Conservation (phyloP, 2,797 vertebrate species). For the Zalophus californianus region DNA sequence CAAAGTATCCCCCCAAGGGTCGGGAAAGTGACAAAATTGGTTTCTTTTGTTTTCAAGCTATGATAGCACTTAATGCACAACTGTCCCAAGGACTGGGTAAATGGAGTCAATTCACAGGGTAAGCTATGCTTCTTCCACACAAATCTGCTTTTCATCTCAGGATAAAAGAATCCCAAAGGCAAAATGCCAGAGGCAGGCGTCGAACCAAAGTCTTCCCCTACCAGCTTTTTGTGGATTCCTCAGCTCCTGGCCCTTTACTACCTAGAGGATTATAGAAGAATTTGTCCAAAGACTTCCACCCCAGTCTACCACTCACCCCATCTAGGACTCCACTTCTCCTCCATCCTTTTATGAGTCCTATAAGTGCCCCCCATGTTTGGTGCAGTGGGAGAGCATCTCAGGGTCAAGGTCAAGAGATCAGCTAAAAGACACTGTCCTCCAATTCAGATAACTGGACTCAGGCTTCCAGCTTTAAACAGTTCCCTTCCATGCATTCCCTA, state of each 20-base stretch:
- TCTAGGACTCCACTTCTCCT: background rate
- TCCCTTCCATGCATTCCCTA: background rate
- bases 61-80: background rate
- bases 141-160: background rate
- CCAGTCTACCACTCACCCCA: background rate
- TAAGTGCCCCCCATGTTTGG: background rate
- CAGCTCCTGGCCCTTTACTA: background rate
- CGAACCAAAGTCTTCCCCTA: background rate
- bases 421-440: background rate
- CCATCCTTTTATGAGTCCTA: background rate
- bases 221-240: background rate
- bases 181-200: background rate
- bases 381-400: background rate
- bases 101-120: background rate
- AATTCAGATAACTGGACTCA: background rate
- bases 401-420: background rate
- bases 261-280: background rate
- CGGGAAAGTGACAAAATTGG: background rate
- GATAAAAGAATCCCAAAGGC: background rate
- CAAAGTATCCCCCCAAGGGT: background rate
- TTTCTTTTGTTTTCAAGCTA: background rate
- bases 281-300: background rate
- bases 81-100: background rate
- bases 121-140: background rate
- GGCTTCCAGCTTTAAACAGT: background rate